Evolutionary conservation across 2,797 vertebrate species (phyloP), one percentile per base, ranked within the genome.

Genomic region (Parambassis ranga): DNA sequence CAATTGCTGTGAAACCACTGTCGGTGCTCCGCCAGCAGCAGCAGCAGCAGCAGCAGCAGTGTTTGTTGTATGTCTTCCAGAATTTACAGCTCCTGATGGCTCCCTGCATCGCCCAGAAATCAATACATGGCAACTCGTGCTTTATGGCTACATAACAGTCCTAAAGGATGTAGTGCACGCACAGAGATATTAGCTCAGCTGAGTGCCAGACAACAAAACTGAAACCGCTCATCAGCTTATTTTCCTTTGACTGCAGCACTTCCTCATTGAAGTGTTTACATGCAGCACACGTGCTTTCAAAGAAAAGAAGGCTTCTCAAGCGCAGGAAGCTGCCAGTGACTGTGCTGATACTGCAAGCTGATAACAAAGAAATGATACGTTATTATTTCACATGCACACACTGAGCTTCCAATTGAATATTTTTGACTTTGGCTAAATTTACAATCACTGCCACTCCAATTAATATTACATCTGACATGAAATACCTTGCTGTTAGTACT

Each of bases 221-320:
- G 53, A 83, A 75, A 83, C 47, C 74, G 58, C 37, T 87, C 85
- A 78, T 85, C 75, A 86, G 83, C 74, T 83, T 71, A 60, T 89
- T 87, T 85, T 72, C 64, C 41, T 75, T 65, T 76, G 63, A 81
- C 82, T 77, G 79, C 84, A 71, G 81, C 68, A 86, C 86, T 92
- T 92, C 90, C 90, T 92, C 76, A 71, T 63, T 77, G 60, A 69
- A 38, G 47, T 89, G 90, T 92, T 91, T 92, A 91, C 89, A 92
- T 90, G 88, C 84, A 20, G 71, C 65, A 82, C 91, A 91, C 86
- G 75, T 90, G 91, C 77, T 87, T 84, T 86, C 79, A 87, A 48
- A 83, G 78, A 84, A 85, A 71, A 73, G 66, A 28, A 57, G 53
- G 70, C 41, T 53, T 61, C 31, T 41, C 55, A 62, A 23, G 60